These are phyloP conservation scores for Malthinus flaveolus DNA, from an alignment of 2,888 invertebrate species.

Conservation along the genomic window DNA sequence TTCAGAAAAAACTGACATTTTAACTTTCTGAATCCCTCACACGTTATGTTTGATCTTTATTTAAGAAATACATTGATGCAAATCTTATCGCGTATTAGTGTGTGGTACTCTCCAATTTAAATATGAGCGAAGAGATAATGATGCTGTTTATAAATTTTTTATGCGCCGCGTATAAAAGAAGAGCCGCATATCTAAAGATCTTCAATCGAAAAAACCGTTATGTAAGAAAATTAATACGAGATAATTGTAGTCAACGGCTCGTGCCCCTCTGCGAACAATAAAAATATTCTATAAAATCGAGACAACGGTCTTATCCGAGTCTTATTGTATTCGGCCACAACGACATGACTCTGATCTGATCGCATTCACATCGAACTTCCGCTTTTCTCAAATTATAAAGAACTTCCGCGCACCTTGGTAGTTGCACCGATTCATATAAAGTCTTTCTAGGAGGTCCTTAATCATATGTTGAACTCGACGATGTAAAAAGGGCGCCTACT, in stretches of 20 bases:
- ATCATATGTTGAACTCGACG: constrained; percentile 50
- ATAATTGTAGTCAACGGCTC: constrained; percentile 24
- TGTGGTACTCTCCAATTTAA: too few species aligned
- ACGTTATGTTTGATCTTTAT: too few species aligned
- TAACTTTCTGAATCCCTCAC: too few species aligned
- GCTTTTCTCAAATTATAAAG: constrained; percentile 49
- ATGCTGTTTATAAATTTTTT: background rate
- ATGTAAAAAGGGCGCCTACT: constrained; percentile 46
- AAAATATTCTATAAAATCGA: constrained; percentile 28
- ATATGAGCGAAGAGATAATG: too few species aligned
- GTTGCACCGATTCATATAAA: constrained; percentile 34
- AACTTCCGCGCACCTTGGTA: constrained; percentile 55
- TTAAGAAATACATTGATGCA: too few species aligned
- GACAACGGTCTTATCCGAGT: constrained; percentile 36
- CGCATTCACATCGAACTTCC: constrained; percentile 47
- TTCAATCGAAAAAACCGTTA: constrained; percentile 13
- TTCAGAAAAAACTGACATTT: too few species aligned
- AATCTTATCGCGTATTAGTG: too few species aligned
- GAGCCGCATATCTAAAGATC: background rate
- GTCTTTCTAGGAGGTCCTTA: constrained; percentile 46
- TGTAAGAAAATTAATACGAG: constrained; percentile 2
- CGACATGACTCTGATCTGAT: constrained; percentile 53
- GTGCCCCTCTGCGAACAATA: constrained; percentile 17
- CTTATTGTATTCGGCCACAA: constrained; percentile 40
- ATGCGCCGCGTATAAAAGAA: too few species aligned